Evolutionary conservation across 2,113 vertebrate species (phyloP).

Genomic region (Enhydra lutris): DNA sequence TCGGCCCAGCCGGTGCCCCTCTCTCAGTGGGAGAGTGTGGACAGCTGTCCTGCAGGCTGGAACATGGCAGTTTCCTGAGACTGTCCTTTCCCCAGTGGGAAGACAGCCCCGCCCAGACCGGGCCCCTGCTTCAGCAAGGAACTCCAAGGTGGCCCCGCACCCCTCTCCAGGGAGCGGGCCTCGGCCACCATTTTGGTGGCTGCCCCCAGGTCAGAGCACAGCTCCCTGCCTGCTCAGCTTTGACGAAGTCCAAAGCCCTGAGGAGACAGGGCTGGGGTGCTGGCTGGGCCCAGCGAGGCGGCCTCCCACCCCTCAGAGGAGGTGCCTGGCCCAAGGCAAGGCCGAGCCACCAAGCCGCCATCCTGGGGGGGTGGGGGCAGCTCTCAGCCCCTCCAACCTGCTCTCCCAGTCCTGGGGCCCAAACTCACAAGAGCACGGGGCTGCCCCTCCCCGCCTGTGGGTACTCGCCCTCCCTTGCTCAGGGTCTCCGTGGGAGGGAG

Average conservation of each 20-base stretch:
- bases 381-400: background rate
- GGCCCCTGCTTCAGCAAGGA: background rate
- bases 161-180: too few relatives aligned
- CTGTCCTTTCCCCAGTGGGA: background rate
- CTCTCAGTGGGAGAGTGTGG: background rate
- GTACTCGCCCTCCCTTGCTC: background rate
- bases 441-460: too few relatives aligned
- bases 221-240: background rate
- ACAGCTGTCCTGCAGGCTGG: too few relatives aligned
- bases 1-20: rapidly evolving
- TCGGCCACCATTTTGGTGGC: background rate
- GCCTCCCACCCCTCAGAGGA: background rate
- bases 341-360: background rate
- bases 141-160: background rate
- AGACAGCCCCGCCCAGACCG: background rate
- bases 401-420: background rate
- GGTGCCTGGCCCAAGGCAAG: background rate
- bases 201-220: background rate
- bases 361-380: too few relatives aligned
- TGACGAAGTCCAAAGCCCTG: too few relatives aligned
- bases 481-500: too few relatives aligned
- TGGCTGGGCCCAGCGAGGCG: background rate
- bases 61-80: too few relatives aligned
- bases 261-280: background rate
- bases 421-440: background rate